A percentile compares a stretch with the other conserved stretches of the same genome.
Evolutionary conservation across 2,113 vertebrate genomes (phyloP).

Genomic region (Sus scrofa): T2T-Sscrofa CM000820.6:18708001-18708500

Average conservation of each 20-base stretch:
- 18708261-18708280: slow-evolving; percentile 47
- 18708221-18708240: slow-evolving; percentile 14
- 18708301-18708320: not conserved
- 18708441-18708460: not conserved
- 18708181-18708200: not conserved
- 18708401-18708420: not conserved
- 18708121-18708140: not conserved
- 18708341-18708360: not conserved
- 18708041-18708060: not conserved
- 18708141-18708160: not conserved
- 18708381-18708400: not conserved
- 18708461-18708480: not conserved
- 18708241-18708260: not conserved
- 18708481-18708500: not conserved
- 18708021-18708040: not conserved
- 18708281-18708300: not conserved
- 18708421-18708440: not conserved
- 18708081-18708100: not conserved
- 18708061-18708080: not conserved
- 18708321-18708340: not conserved
- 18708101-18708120: not conserved
- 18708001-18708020: not conserved
- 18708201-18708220: not conserved
- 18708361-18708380: not conserved
- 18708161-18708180: not conserved